A percentile compares a stretch with the other conserved stretches of the same genome.
phyloP scores from a whole-genome alignment of 1,140 invertebrate genomes.

The Microplitis mediator region DNA sequence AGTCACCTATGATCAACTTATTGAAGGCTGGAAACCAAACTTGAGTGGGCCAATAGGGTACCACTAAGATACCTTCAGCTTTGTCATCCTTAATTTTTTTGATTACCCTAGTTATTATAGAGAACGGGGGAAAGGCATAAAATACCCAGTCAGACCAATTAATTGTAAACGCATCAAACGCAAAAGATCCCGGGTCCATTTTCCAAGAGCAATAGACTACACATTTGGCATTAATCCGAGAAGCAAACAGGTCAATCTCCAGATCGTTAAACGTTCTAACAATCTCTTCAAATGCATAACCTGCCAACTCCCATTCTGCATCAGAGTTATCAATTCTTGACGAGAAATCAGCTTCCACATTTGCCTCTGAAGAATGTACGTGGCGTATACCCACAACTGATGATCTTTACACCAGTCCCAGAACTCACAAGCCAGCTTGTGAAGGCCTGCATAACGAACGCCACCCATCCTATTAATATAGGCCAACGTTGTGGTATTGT shows the following conservation, averaged over 20 bases:
- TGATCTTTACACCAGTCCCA: slow-evolving; percentile 42
- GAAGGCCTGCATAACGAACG: slow-evolving; percentile 42
- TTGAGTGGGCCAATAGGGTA: slow-evolving; percentile 35
- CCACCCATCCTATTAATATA: slow-evolving; percentile 49
- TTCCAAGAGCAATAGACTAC: slow-evolving; percentile 12
- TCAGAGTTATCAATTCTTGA: slow-evolving; percentile 30
- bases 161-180: no score
- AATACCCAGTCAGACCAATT: no score
- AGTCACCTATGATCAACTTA: background rate
- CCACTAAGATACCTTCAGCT: slow-evolving; percentile 35
- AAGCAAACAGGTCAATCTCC: background rate
- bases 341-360: slow-evolving; percentile 34
- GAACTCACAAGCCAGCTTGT: slow-evolving; percentile 35
- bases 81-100: slow-evolving; percentile 35
- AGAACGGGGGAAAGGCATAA: slow-evolving; percentile 31
- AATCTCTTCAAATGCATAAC: slow-evolving; percentile 27
- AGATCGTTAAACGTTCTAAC: background rate
- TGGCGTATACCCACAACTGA: slow-evolving; percentile 35
- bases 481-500: slow-evolving; percentile 51
- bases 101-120: slow-evolving; percentile 32
- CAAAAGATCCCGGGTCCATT: background rate
- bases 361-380: slow-evolving; percentile 41
- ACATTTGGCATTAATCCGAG: background rate
- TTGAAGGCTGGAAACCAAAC: slow-evolving; percentile 31
- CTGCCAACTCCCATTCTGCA: slow-evolving; percentile 25